phyloP scores from a whole-genome alignment of 2,797 vertebrate genomes.

The Enteromius anoplus region DNA sequence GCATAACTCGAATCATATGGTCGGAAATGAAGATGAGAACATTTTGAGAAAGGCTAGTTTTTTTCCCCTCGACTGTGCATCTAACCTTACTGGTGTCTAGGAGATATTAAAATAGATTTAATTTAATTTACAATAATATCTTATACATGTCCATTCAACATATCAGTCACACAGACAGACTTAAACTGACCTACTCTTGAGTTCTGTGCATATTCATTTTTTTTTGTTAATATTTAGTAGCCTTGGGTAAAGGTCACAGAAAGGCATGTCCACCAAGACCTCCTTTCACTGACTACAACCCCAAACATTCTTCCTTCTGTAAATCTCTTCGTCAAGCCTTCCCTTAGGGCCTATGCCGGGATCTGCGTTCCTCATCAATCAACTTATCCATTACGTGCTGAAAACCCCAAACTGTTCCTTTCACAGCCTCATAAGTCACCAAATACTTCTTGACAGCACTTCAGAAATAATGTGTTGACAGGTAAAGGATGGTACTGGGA shows the following conservation, averaged over 20 bases:
- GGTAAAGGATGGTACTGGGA: conserved; percentile 15
- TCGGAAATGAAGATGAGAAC: neutral
- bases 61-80: neutral
- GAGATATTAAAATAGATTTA: neutral
- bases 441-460: neutral
- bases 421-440: conserved; percentile 31
- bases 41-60: neutral
- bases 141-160: neutral
- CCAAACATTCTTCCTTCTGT: conserved; percentile 32
- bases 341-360: conserved; percentile 35
- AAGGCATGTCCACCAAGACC: conserved; percentile 23
- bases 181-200: neutral
- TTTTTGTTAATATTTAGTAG: conserved; percentile 5
- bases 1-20: neutral
- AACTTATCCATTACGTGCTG: conserved; percentile 29
- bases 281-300: conserved; percentile 37
- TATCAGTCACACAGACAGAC: neutral
- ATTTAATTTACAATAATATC: neutral
- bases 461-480: conserved; percentile 17
- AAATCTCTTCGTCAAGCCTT: conserved; percentile 15
- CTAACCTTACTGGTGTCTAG: neutral
- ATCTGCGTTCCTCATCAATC: conserved; percentile 32
- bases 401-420: conserved; percentile 25
- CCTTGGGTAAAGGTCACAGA: conserved; percentile 14
- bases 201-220: neutral